phyloP scores from a whole-genome alignment of 2,113 vertebrate genomes.

The Oreotragus oreotragus region DNA sequence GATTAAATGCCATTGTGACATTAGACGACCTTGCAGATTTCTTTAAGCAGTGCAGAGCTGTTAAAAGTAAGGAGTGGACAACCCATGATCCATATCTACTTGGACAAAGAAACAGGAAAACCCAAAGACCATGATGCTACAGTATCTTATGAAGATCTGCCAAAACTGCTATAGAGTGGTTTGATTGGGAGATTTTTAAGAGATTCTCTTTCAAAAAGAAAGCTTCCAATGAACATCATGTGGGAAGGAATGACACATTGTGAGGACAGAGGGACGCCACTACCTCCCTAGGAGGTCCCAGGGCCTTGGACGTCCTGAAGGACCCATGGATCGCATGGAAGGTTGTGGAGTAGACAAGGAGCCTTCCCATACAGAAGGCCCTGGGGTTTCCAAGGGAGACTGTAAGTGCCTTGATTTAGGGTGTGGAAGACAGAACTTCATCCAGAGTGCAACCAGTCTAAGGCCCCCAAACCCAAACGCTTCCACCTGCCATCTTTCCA shows the following conservation, averaged over 20 bases:
- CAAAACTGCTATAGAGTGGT: slow-evolving; percentile 94
- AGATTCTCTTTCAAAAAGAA: slow-evolving; percentile 89
- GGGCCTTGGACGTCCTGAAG: slow-evolving; percentile 77
- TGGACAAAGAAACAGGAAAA: slow-evolving; percentile 94
- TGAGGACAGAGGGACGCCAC: slow-evolving; percentile 87
- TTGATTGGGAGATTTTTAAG: slow-evolving; percentile 95
- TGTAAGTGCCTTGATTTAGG: slow-evolving; percentile 98
- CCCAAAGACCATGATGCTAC: slow-evolving; percentile 94
- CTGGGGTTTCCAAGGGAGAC: slow-evolving; percentile 89
- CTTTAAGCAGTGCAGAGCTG: slow-evolving; percentile 92
- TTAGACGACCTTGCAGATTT: slow-evolving; percentile 94
- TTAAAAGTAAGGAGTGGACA: slow-evolving; percentile 95
- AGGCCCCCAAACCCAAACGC: slow-evolving; percentile 94
- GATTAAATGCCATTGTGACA: slow-evolving; percentile 91
- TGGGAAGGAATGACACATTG: slow-evolving; percentile 88
- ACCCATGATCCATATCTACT: slow-evolving; percentile 95
- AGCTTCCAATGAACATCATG: slow-evolving; percentile 90
- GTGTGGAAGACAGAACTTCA: slow-evolving; percentile 97
- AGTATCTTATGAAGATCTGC: slow-evolving; percentile 93
- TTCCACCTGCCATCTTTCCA: slow-evolving; percentile 91
- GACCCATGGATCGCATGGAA: slow-evolving; percentile 93
- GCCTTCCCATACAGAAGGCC: slow-evolving; percentile 91
- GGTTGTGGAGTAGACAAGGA: slow-evolving; percentile 86
- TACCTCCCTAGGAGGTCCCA: slow-evolving; percentile 84
- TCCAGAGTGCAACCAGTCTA: slow-evolving; percentile 98